Evolutionary conservation across 1,140 invertebrate species (phyloP), one percentile per base, ranked within the genome.

Genomic region (Gonatopus flavifemur): DNA sequence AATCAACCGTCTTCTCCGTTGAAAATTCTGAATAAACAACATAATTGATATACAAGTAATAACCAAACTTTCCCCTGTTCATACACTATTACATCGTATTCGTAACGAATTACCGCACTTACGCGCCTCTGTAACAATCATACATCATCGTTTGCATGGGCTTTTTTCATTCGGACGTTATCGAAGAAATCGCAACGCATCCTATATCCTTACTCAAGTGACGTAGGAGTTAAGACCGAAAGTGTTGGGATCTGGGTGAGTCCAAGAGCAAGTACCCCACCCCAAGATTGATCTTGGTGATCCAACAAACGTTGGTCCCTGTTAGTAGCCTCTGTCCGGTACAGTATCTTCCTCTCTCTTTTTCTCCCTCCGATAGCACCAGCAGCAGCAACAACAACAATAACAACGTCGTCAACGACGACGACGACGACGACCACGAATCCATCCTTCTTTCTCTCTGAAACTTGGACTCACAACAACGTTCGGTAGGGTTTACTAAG

Each of bases 401-500:
- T n/a, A n/a, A n/a, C n/a, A n/a, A n/a, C n/a, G n/a, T n/a, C n/a
- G n/a, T 21, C 22, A 36, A 16, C 49, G 15, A 12, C 37, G 20
- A 37, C 44, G 6, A 15, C 15, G 33, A 10, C 15, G 7, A 15
- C 7, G 15, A 6, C 6, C 7, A 15, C 33, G 16, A 36, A 7
- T 40, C 38, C 2, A 12, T 40, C 38, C 9, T 19, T 54, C 52
- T 48, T 38, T 60, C 58, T 54, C 57, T 45, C 49, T 55, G 45
- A 42, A 51, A 55, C 64, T 62, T 66, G 63, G 63, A 55, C 61
- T 61, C 65, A 59, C 61, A 55, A 57, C 42, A 35, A 42, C 66
- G 59, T 61, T 50, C 60, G 57, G 57, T 59, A 66, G 66, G 66
- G 62, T 72, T 76, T 63, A 70, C 71, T 74, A 72, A 68, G 72